Percentiles rank a stretch among this genome's conserved stretches.
These are phyloP conservation scores for Ceratina japonica DNA, from an alignment of 1,140 invertebrate genomes.

Conservation along the genomic window DNA sequence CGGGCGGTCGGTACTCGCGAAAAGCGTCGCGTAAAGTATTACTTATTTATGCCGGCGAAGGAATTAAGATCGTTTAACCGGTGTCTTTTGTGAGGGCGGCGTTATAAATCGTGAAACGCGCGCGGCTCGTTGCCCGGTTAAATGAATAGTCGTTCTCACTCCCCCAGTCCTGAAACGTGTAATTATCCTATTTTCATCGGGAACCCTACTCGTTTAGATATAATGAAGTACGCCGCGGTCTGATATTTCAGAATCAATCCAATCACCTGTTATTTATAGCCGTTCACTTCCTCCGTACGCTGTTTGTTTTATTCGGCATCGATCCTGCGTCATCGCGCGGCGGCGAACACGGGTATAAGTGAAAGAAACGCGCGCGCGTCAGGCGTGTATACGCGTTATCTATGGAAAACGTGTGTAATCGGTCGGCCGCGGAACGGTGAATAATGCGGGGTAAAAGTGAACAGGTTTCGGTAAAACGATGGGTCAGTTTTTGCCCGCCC, in stretches of 20 bases:
- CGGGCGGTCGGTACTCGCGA: background rate
- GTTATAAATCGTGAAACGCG: slow-evolving; percentile 22
- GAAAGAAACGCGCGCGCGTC: too few relatives aligned
- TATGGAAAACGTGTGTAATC: background rate
- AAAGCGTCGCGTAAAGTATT: slow-evolving; percentile 13
- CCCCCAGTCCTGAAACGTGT: background rate
- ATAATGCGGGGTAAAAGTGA: background rate
- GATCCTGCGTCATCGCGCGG: background rate
- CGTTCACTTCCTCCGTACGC: background rate
- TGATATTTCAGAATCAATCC: slow-evolving; percentile 23
- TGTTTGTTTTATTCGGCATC: background rate
- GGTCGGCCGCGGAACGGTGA: background rate
- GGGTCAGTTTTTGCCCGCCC: background rate
- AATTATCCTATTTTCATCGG: slow-evolving; percentile 40
- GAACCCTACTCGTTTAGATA: slow-evolving; percentile 18
- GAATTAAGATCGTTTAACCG: slow-evolving; percentile 26
- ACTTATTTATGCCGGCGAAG: background rate
- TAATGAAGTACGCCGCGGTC: slow-evolving; percentile 6
- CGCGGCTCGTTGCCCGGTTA: background rate
- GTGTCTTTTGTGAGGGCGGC: slow-evolving; percentile 8
- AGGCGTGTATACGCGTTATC: background rate
- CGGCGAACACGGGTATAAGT: too few relatives aligned
- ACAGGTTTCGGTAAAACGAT: slow-evolving; percentile 13
- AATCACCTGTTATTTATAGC: slow-evolving; percentile 2
- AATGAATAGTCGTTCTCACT: slow-evolving; percentile 25